Conservation (phyloP, 1,140 invertebrate species). For the Arctopsyche grandis region DNA sequence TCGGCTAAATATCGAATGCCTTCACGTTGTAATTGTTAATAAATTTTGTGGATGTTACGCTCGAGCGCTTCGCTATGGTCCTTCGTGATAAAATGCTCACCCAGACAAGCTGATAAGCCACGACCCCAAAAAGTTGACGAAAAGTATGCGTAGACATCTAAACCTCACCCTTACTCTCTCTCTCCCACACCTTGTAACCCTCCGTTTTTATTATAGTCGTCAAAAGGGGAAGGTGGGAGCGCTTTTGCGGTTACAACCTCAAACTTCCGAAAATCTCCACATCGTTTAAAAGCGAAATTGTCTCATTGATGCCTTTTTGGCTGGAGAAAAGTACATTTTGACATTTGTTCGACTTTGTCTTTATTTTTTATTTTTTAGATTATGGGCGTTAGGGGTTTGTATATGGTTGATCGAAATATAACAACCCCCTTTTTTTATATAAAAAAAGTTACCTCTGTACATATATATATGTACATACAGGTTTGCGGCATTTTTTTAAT, state of each 20-base stretch:
- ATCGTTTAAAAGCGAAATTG: background rate
- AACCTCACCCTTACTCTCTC: no score
- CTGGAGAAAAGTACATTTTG: background rate
- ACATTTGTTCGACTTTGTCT: no score
- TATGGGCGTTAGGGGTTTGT: no score
- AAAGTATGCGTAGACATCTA: conserved; percentile 16
- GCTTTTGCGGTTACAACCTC: background rate
- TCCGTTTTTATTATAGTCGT: conserved; percentile 7
- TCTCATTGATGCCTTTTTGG: background rate
- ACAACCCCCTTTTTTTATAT: no score
- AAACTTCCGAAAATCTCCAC: background rate
- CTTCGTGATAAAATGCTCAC: conserved; percentile 4
- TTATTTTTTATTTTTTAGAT: no score
- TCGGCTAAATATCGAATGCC: background rate
- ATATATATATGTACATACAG: no score
- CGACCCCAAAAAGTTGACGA: conserved; percentile 14
- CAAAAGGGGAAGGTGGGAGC: background rate
- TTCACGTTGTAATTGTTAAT: background rate
- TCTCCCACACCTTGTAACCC: background rate
- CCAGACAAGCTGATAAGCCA: conserved; percentile 12
- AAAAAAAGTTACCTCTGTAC: no score
- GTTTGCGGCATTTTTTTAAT: no score
- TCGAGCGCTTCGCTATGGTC: background rate
- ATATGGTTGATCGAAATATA: no score
- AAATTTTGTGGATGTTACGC: conserved; percentile 6